These are phyloP conservation scores for Pangasianodon gigas DNA, from an alignment of 2,113 vertebrate genomes.

Conservation along the genomic window DNA sequence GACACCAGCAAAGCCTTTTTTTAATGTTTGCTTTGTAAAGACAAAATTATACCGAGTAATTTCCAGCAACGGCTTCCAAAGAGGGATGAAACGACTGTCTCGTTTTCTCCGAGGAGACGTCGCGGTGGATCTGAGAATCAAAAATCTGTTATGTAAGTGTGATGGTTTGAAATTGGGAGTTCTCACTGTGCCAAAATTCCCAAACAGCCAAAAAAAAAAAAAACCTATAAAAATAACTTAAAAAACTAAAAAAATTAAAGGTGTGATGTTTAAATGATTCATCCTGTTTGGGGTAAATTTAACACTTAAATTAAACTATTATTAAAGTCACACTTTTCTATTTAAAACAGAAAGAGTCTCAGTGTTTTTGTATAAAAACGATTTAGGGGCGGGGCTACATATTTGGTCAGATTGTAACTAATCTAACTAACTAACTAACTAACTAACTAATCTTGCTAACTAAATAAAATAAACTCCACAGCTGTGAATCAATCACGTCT, in stretches of 20 bases:
- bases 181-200: neutral
- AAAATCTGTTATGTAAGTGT: neutral
- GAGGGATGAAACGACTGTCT: neutral
- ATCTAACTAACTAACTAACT: neutral
- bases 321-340: neutral
- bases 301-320: neutral
- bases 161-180: neutral
- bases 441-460: neutral
- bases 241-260: neutral
- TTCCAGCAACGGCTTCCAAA: constrained; percentile 28
- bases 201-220: neutral
- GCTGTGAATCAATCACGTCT: neutral
- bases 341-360: neutral
- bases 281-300: neutral
- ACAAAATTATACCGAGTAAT: constrained; percentile 17
- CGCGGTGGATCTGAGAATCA: neutral
- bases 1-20: constrained; percentile 38
- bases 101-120: neutral
- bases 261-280: neutral
- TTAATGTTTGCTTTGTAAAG: constrained; percentile 55
- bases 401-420: neutral
- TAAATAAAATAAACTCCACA: neutral
- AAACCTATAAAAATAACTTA: neutral
- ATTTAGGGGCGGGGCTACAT: neutral
- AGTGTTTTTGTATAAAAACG: neutral